Base-by-base conservation (phyloP, 2,888 invertebrate genomes). In the Electrophaes corylata region DNA sequence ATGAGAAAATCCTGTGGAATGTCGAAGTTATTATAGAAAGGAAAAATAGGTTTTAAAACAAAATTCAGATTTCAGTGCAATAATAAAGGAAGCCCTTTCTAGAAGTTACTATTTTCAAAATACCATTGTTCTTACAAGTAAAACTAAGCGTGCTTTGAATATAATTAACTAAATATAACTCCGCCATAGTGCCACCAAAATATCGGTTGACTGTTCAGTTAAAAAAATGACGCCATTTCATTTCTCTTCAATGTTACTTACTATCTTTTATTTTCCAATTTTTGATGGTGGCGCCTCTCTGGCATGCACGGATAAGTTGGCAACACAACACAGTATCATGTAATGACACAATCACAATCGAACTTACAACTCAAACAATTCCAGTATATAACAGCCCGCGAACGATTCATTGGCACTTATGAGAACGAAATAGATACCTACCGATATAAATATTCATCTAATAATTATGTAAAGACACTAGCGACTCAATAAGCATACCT, bases 1-100 rank as follows among this genome's bases (percentile, higher is more conserved):
- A 52, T 43, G 26, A 52, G 44, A 33, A 18, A 43, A 19, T 1
- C 12, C 18, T 18, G 33, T 51, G 57, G 57, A 57, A 57, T 57
- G 57, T 57, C 35, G 43, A 57, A 56, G 37, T 40, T 43, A 48
- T 23, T 40, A 33, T 16, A n/a, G 20, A 48, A 26, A 37, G 20
- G 3, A 11, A 44, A 10, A 35, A 4, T 23, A 16, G 16, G 26
- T 37, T n/a, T 11, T n/a, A 26, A 39, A 37, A 31, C 16, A 26
- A 44, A 37, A 26, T 29, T 40, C n/a, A 29, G 23, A n/a, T n/a
- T n/a, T n/a, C n/a, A 16, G 14, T 37, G 33, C 18, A 31, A 12
- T 40, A 19, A 5, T 39, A 51, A 29, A 33, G 50, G 50, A 50
- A 50, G 50, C 50, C 50, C 41, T 19, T 41, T 23, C n/a, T n/a